Evolutionary conservation across 2,888 invertebrate species (phyloP).

Genomic region (Arctia plantaginis): DNA sequence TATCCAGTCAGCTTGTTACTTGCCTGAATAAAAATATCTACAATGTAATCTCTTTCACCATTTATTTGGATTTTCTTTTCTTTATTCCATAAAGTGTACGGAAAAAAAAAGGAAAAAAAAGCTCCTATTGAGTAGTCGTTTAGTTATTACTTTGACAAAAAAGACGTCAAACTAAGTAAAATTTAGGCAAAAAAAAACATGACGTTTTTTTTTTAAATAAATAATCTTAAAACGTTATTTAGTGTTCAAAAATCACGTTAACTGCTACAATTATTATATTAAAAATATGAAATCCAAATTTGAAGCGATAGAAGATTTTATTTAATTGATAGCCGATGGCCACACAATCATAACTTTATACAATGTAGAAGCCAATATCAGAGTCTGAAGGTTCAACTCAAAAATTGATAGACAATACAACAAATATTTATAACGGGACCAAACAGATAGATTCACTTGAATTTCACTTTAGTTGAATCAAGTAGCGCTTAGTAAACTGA

Average conservation of each 20-base stretch:
- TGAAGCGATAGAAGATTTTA: neutral
- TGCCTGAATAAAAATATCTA: conserved; percentile 27
- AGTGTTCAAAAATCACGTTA: neutral
- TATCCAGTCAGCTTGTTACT: conserved; percentile 31
- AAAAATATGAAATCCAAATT: neutral
- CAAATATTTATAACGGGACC: neutral
- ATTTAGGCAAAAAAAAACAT: too few relatives aligned
- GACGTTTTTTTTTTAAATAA: neutral
- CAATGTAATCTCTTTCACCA: conserved; percentile 38
- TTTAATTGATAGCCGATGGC: neutral
- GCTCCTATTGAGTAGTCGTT: neutral
- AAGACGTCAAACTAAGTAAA: too few relatives aligned
- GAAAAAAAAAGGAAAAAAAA: neutral
- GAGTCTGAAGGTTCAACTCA: neutral
- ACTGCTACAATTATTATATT: neutral
- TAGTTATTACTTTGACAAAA: neutral
- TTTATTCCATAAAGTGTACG: neutral
- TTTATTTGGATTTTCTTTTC: conserved; percentile 17
- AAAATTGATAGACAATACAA: neutral
- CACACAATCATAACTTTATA: neutral
- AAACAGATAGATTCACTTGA: neutral
- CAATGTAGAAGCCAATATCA: neutral
- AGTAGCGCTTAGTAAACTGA: neutral
- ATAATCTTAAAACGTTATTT: neutral
- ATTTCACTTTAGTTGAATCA: neutral